phyloP scores from a whole-genome alignment of 1,140 invertebrate genomes.

The Bombus haemorrhoidalis region DNA sequence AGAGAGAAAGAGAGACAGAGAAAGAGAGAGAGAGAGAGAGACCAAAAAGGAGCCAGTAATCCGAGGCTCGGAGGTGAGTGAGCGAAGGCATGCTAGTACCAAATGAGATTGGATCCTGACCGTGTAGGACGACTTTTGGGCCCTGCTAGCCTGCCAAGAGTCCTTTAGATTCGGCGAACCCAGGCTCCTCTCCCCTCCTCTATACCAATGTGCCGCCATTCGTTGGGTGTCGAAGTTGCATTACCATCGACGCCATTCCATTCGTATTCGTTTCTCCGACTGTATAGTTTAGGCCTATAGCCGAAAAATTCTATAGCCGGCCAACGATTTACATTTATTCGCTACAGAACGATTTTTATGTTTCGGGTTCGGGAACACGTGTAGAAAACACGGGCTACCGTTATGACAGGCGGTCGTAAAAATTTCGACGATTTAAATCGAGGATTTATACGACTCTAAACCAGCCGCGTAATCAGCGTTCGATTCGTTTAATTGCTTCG shows the following conservation, averaged over 20 bases:
- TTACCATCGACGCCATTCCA: constrained; percentile 63
- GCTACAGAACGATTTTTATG: constrained; percentile 36
- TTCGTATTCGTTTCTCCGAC: constrained; percentile 18
- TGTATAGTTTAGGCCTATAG: neutral
- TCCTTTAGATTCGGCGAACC: constrained; percentile 61
- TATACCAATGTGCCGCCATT: constrained; percentile 24
- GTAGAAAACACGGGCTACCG: constrained; percentile 45
- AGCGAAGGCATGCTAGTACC: constrained; percentile 67
- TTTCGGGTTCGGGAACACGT: constrained; percentile 16
- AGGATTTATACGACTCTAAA: constrained; percentile 43
- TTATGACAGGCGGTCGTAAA: constrained; percentile 56
- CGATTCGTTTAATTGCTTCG: constrained; percentile 37
- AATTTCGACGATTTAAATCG: constrained; percentile 37
- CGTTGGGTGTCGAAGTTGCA: constrained; percentile 65
- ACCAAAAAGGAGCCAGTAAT: constrained; percentile 52
- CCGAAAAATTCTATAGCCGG: constrained; percentile 41
- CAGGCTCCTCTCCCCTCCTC: constrained; percentile 1
- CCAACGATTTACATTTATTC: constrained; percentile 55
- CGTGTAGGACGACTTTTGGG: constrained; percentile 65
- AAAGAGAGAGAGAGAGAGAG: neutral
- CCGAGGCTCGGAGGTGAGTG: constrained; percentile 64
- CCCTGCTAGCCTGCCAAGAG: constrained; percentile 51
- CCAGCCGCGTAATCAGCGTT: constrained; percentile 19
- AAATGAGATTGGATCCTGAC: constrained; percentile 66
- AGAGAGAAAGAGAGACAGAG: neutral